Conservation (phyloP, 2,797 vertebrate genomes). For the Myotis pilosus region DNA sequence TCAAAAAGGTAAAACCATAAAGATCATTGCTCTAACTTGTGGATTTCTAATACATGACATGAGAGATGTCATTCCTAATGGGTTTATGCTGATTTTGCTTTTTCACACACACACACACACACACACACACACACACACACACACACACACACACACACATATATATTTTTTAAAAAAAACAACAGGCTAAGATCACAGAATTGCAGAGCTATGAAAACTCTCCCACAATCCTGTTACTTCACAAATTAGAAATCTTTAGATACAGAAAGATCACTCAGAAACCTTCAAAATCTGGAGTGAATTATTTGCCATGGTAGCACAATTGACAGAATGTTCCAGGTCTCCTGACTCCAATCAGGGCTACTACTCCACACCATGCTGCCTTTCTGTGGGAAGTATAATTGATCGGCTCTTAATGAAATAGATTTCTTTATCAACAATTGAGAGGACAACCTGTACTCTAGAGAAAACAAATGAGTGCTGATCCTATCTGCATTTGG, state of each 20-base stretch:
- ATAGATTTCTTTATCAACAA: not conserved
- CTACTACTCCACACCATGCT: not conserved
- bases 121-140: not conserved
- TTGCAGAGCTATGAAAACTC: not conserved
- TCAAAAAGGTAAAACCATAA: not conserved
- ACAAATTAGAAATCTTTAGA: slow-evolving; percentile 26
- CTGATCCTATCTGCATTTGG: not conserved
- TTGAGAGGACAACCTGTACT: not conserved
- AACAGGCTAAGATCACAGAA: not conserved
- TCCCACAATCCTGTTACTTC: not conserved
- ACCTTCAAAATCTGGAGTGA: not conserved
- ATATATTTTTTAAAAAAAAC: not conserved
- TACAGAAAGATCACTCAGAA: not conserved
- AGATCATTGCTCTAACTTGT: not conserved
- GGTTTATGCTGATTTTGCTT: not conserved
- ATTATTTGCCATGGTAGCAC: not conserved
- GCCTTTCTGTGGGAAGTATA: not conserved
- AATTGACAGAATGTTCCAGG: not conserved
- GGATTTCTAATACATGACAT: not conserved
- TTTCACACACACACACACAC: not conserved
- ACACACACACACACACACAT: not conserved
- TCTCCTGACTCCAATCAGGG: not conserved
- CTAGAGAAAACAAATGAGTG: not conserved
- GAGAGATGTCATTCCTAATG: not conserved
- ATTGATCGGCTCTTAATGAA: not conserved